Percentiles rank a stretch among this genome's conserved stretches.
These are phyloP conservation scores for Anolis sagrei DNA, from an alignment of 2,113 vertebrate species.

Conservation along the genomic window DNA sequence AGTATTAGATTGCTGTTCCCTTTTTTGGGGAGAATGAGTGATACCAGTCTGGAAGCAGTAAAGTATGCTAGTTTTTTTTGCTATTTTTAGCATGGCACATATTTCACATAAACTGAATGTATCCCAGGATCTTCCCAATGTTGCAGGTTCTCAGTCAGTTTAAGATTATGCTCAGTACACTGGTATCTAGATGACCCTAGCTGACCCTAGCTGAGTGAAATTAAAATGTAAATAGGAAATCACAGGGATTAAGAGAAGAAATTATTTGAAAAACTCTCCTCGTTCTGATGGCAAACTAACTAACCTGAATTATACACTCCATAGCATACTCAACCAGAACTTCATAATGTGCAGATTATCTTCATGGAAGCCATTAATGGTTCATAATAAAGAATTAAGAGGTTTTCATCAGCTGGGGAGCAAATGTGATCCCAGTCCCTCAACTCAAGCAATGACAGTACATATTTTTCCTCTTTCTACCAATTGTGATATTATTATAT, in stretches of 20 bases:
- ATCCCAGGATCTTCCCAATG: not conserved
- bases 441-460: slow-evolving; percentile 12
- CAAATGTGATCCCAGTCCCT: not conserved
- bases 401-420: slow-evolving; percentile 37
- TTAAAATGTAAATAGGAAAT: not conserved
- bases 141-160: not conserved
- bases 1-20: not conserved
- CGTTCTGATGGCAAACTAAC: accelerated
- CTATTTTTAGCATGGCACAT: not conserved
- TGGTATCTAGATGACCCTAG: not conserved
- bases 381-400: slow-evolving; percentile 20
- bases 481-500: slow-evolving; percentile 58
- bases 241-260: not conserved
- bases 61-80: not conserved
- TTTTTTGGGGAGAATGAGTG: not conserved
- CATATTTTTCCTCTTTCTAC: slow-evolving; percentile 36
- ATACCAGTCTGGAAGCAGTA: not conserved
- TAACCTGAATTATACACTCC: not conserved
- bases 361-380: slow-evolving; percentile 5
- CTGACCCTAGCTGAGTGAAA: not conserved
- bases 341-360: not conserved
- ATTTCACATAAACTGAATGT: not conserved
- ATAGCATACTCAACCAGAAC: slow-evolving; percentile 6
- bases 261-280: not conserved
- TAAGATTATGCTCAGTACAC: not conserved